Conservation (phyloP, 2,113 vertebrate species). For the Climacteris rufus region DNA sequence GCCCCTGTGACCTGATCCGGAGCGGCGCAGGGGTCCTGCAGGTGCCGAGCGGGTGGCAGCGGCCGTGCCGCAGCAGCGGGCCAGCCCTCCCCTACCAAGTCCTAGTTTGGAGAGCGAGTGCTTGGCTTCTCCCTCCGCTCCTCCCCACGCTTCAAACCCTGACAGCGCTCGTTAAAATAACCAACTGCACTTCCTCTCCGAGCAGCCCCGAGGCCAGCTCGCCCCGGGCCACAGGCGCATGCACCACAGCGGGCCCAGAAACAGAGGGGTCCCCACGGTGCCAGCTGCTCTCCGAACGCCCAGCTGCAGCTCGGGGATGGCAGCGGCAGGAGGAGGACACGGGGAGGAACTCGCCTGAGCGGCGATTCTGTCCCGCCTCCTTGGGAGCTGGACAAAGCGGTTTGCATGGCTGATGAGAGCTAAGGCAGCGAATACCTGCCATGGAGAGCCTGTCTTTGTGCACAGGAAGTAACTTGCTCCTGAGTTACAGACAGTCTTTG, state of each 20-base stretch:
- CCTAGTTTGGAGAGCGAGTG: conserved; percentile 73
- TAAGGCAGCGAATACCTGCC: accelerated
- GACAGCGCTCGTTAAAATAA: conserved; percentile 72
- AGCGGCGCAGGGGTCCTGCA: background rate
- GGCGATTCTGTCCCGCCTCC: background rate
- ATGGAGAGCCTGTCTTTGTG: accelerated
- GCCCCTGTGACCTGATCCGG: conserved; percentile 72
- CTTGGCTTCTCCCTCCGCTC: conserved; percentile 45
- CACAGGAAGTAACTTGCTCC: background rate
- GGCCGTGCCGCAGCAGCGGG: background rate
- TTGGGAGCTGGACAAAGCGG: background rate
- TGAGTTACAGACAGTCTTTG: background rate
- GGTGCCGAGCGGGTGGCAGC: background rate
- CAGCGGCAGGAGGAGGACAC: background rate
- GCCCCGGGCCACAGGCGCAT: background rate
- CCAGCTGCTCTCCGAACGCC: background rate
- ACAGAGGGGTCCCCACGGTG: background rate
- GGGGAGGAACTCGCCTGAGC: accelerated
- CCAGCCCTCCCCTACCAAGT: conserved; percentile 47
- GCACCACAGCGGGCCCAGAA: background rate
- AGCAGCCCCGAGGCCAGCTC: background rate
- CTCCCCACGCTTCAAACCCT: conserved; percentile 42
- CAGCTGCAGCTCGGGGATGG: accelerated
- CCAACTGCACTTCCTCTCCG: conserved; percentile 68
- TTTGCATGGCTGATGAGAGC: background rate